A percentile compares a stretch with the other conserved stretches of the same genome.
Conservation (phyloP, 2,113 vertebrate genomes). For the human region DNA sequence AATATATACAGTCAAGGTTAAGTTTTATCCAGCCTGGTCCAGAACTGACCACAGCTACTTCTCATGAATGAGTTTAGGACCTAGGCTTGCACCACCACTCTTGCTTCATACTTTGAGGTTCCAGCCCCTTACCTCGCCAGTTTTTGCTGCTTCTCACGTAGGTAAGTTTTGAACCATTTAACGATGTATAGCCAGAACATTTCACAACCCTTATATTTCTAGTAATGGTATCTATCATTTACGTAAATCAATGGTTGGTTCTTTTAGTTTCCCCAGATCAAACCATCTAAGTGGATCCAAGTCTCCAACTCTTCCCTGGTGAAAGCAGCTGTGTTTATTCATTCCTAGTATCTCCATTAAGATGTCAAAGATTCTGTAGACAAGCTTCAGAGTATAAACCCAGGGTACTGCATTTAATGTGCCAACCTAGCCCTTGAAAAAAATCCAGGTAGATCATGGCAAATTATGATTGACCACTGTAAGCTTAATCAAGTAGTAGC, state of each 20-base stretch:
- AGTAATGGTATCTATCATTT: neutral
- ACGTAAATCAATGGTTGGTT: neutral
- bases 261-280: neutral
- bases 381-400: neutral
- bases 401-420: neutral
- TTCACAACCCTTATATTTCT: conserved; percentile 18
- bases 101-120: neutral
- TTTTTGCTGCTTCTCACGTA: neutral
- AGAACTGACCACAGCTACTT: neutral
- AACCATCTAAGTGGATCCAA: neutral
- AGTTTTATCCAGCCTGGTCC: neutral
- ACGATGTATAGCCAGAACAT: neutral
- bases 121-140: neutral
- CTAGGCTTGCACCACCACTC: neutral
- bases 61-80: neutral
- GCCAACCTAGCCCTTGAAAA: neutral
- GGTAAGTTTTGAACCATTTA: neutral
- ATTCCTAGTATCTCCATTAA: neutral
- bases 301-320: neutral
- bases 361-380: neutral
- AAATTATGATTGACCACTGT: neutral
- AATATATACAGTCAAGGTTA: neutral
- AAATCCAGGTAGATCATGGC: neutral
- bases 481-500: neutral
- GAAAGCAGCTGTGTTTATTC: conserved; percentile 3